Conservation (phyloP, 2,888 invertebrate species). For the Cheilosia urbana region DNA sequence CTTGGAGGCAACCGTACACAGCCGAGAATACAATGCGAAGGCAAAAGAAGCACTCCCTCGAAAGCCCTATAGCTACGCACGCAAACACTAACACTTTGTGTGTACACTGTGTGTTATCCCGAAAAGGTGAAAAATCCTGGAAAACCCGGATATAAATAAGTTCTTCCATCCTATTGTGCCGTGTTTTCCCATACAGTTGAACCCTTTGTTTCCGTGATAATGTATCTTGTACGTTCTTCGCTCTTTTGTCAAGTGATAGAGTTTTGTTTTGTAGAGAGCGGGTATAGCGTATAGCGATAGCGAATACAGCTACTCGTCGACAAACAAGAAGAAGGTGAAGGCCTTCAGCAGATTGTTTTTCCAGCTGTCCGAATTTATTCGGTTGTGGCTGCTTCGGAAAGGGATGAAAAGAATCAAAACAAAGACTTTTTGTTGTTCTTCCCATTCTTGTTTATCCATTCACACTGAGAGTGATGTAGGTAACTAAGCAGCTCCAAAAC, state of each 20-base stretch:
- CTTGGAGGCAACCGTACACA: too few relatives aligned
- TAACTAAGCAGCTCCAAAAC: constrained; percentile 51
- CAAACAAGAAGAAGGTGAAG: constrained; percentile 30
- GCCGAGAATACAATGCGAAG: background rate
- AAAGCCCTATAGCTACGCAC: background rate
- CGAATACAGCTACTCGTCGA: constrained; percentile 6
- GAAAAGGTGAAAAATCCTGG: constrained; percentile 25
- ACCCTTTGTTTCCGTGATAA: constrained; percentile 50
- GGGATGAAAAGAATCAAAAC: constrained; percentile 16
- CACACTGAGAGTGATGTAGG: constrained; percentile 64
- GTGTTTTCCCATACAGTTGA: constrained; percentile 19
- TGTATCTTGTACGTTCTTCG: constrained; percentile 26
- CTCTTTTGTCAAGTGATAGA: constrained; percentile 5
- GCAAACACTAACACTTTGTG: background rate
- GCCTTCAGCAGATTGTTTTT: constrained; percentile 64
- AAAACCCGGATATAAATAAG: constrained; percentile 67
- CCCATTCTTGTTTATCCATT: constrained; percentile 63
- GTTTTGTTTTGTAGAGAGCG: background rate
- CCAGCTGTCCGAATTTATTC: constrained; percentile 72
- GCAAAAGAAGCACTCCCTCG: background rate
- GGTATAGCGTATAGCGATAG: too few relatives aligned
- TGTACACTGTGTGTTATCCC: constrained; percentile 45
- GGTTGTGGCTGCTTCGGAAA: constrained; percentile 55
- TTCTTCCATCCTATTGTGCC: constrained; percentile 25
- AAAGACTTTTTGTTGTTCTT: constrained; percentile 25